A percentile compares a stretch with the other conserved stretches of the same genome.
Conservation (phyloP, 2,888 invertebrate species). For the Ornithoptera alexandrae region DNA sequence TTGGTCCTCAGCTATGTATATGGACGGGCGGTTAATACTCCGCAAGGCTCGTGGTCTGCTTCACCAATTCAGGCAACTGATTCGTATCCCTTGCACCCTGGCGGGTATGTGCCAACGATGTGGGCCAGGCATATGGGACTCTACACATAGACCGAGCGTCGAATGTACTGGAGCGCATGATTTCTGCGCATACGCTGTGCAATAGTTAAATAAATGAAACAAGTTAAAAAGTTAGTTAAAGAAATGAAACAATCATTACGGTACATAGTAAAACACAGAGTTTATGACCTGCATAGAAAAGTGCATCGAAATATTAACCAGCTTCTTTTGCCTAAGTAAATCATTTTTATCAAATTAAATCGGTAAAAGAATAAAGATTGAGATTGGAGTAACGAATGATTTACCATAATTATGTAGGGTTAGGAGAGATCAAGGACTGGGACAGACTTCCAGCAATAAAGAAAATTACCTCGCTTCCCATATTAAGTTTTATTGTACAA, state of each 20-base stretch:
- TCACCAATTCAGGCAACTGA: conserved; percentile 92
- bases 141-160: conserved; percentile 91
- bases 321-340: too few species aligned
- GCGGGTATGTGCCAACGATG: conserved; percentile 93
- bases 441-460: not conserved
- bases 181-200: conserved; percentile 68
- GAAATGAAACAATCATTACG: not conserved
- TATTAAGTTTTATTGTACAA: not conserved
- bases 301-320: not conserved
- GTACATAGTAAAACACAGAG: not conserved
- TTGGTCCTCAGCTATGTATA: conserved; percentile 90
- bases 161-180: conserved; percentile 90
- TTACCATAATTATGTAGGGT: not conserved
- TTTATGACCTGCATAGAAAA: not conserved
- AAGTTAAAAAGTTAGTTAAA: too few species aligned
- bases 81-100: conserved; percentile 93
- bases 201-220: too few species aligned
- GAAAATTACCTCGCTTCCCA: not conserved
- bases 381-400: not conserved
- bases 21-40: conserved; percentile 95
- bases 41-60: conserved; percentile 95
- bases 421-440: not conserved
- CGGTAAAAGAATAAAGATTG: too few species aligned
- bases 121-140: conserved; percentile 97
- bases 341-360: too few species aligned